Conservation (phyloP, 2,797 vertebrate genomes). For the Gallirallus australis region DNA sequence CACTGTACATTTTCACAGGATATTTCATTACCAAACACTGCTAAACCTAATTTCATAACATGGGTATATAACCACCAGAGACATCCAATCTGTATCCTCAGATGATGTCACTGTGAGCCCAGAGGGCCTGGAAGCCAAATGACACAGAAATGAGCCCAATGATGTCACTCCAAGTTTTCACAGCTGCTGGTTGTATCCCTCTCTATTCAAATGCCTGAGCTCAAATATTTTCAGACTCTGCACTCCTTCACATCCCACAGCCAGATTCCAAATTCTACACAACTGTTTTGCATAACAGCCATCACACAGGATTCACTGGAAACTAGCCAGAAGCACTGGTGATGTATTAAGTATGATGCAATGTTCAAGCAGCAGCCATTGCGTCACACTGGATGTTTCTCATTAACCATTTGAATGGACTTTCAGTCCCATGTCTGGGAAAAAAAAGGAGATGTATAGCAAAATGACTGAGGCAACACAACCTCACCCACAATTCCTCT, state of each 20-base stretch:
- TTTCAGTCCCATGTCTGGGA: not conserved
- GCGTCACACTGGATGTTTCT: not conserved
- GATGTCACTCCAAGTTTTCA: not conserved
- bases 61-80: not conserved
- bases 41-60: not conserved
- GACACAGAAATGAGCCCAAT: not conserved
- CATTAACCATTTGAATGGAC: not conserved
- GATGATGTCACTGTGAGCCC: not conserved
- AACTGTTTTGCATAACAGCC: not conserved
- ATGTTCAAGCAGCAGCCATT: not conserved
- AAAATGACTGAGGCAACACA: not conserved
- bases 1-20: not conserved
- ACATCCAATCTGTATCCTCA: not conserved
- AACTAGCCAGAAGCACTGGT: not conserved
- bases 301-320: rapidly evolving
- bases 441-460: not conserved
- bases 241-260: not conserved
- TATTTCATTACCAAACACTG: not conserved
- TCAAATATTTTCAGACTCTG: not conserved
- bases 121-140: not conserved
- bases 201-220: not conserved
- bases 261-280: not conserved
- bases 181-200: not conserved
- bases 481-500: not conserved
- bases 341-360: not conserved